Conservation (phyloP, 1,140 invertebrate genomes). For the Mizuhopecten yessoensis region DNA sequence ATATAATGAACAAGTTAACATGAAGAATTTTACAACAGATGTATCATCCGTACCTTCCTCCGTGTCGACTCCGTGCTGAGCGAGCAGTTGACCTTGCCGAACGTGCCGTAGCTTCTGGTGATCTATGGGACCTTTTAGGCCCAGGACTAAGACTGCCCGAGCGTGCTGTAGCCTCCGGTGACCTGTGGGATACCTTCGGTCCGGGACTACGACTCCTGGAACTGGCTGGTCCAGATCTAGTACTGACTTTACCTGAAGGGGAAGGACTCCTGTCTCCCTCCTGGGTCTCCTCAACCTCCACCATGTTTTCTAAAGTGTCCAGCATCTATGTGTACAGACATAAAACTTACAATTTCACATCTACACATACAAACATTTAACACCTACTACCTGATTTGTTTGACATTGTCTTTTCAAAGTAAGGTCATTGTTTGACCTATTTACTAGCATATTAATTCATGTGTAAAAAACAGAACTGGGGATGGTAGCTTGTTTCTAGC, state of each 20-base stretch:
- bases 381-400: too few species aligned
- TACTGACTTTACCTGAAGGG: conserved; percentile 2
- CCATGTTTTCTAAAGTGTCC: conserved; percentile 62
- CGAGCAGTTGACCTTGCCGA: neutral
- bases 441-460: too few species aligned
- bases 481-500: too few species aligned
- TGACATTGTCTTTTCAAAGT: too few species aligned
- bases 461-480: too few species aligned
- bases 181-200: conserved; percentile 34
- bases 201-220: conserved; percentile 6
- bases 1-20: too few species aligned
- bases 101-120: neutral
- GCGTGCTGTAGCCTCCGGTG: conserved; percentile 3
- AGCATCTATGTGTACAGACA: conserved; percentile 58
- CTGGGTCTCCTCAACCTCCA: conserved; percentile 12
- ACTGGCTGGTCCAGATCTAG: neutral
- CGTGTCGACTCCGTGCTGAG: neutral
- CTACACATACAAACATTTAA: conserved; percentile 52
- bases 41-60: neutral
- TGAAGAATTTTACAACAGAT: too few species aligned
- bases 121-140: neutral
- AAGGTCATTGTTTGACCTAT: too few species aligned
- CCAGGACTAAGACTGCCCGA: neutral
- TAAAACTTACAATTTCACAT: too few species aligned
- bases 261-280: conserved; percentile 13